These are phyloP conservation scores for Tauraco hartlaubi DNA, from an alignment of 2,797 vertebrate species.

Conservation along the genomic window DNA sequence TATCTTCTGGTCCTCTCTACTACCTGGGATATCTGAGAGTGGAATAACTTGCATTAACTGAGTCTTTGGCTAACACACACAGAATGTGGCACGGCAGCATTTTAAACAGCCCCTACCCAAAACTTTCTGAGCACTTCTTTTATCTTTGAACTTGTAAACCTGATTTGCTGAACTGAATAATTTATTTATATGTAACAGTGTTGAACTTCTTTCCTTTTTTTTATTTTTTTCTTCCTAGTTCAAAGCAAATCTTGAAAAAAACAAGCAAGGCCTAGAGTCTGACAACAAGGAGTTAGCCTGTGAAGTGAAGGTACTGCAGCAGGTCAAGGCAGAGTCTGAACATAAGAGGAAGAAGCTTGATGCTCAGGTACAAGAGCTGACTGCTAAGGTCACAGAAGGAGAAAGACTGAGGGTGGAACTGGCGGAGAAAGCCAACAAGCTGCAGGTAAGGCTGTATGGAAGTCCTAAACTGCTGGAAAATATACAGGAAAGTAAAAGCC, in stretches of 20 bases:
- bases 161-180: neutral
- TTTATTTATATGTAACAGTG: neutral
- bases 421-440: slow-evolving; percentile 88
- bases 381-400: slow-evolving; percentile 87
- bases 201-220: neutral
- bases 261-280: slow-evolving; percentile 92
- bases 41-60: neutral
- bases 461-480: neutral
- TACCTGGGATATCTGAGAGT: neutral
- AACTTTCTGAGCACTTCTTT: neutral
- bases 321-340: slow-evolving; percentile 91
- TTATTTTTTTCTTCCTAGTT: slow-evolving; percentile 78
- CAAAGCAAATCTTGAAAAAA: slow-evolving; percentile 95
- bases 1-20: neutral
- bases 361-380: slow-evolving; percentile 90
- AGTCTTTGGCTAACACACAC: neutral
- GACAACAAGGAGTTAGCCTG: slow-evolving; percentile 93
- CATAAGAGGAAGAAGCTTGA: slow-evolving; percentile 97
- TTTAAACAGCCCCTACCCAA: neutral
- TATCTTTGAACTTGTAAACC: neutral
- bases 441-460: slow-evolving; percentile 83
- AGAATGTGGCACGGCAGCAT: neutral
- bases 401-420: slow-evolving; percentile 89
- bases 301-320: slow-evolving; percentile 94
- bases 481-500: neutral